Evolutionary conservation across 2,888 invertebrate species (phyloP).

Genomic region (Diaphora mendica): DNA sequence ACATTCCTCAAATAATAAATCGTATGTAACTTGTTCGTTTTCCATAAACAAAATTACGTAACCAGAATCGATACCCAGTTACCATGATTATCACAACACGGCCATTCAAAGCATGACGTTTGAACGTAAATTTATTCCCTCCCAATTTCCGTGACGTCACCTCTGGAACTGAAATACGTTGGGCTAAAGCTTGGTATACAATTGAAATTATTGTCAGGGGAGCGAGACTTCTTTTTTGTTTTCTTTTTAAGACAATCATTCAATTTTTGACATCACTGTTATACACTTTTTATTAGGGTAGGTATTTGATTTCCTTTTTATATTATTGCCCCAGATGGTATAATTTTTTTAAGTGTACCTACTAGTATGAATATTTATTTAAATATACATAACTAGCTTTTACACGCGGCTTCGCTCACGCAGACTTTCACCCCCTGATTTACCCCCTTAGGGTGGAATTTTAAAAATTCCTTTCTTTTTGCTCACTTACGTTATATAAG

Average conservation of each 20-base stretch:
- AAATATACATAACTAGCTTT: no score
- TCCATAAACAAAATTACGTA: slow-evolving; percentile 20
- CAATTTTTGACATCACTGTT: neutral
- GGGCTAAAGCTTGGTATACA: slow-evolving; percentile 23
- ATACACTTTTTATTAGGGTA: neutral
- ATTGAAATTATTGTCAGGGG: slow-evolving; percentile 8
- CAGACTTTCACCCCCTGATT: no score
- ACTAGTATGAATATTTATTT: no score
- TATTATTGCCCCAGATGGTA: neutral
- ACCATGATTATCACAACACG: slow-evolving; percentile 36
- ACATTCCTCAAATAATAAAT: neutral
- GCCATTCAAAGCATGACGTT: slow-evolving; percentile 47
- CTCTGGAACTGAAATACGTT: slow-evolving; percentile 45
- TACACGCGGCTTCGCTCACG: no score
- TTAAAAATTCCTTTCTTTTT: no score
- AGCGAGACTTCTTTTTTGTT: neutral
- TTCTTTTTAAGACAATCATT: neutral
- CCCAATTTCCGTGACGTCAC: slow-evolving; percentile 59
- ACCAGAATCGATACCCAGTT: slow-evolving; percentile 22
- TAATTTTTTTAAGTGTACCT: no score
- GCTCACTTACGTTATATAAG: no score
- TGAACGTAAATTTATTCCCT: slow-evolving; percentile 56
- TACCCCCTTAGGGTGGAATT: no score
- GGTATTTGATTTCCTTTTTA: neutral
- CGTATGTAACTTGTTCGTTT: neutral